Evolutionary conservation across 2,888 invertebrate genomes (phyloP), one percentile per base, ranked within the genome.

Genomic region (Morpho deidamia): DNA sequence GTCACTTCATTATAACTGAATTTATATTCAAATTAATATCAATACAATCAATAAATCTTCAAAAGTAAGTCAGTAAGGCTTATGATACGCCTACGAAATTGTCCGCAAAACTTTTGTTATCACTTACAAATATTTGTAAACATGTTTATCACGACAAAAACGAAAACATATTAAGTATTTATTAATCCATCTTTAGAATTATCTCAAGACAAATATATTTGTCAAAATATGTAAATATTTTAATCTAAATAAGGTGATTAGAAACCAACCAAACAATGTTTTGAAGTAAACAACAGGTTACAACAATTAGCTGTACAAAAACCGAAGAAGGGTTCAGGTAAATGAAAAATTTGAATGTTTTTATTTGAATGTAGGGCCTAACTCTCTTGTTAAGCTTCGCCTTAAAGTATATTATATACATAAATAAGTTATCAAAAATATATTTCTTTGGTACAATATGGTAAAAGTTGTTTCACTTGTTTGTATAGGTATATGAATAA

Each of bases 211-310:
- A 23, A 9, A 9, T 11, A 23, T n/a, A 32, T 10, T 2, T 11
- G n/a, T 4, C 11, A n/a, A 46, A 23, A 3, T 38, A 5, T 7
- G 32, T 48, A 32, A 52, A 45, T 12, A 49, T 40, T 33, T 40
- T 51, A 11, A 32, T 37, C 65, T 70, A 74, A 80, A 79, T 71
- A 78, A 72, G 67, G 68, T 71, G 58, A 78, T 81, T 79, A 78
- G 63, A 54, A 42, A 41, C 48, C 46, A 56, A 49, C 46, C 14
- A 58, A 51, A 52, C 42, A 47, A 23, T 23, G 23, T 23, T 23
- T 23, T 23, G 23, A 23, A 5, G 23, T 23, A 2, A 23, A 40
- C n/a, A 49, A 34, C 40, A 41, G 42, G 47, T 57, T 59, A 64
- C 64, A 56, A 56, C 55, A 8, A 11, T 11, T 40, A 7, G n/a